These are phyloP conservation scores for Microplitis manilae DNA, from an alignment of 2,888 invertebrate species.

Conservation along the genomic window DNA sequence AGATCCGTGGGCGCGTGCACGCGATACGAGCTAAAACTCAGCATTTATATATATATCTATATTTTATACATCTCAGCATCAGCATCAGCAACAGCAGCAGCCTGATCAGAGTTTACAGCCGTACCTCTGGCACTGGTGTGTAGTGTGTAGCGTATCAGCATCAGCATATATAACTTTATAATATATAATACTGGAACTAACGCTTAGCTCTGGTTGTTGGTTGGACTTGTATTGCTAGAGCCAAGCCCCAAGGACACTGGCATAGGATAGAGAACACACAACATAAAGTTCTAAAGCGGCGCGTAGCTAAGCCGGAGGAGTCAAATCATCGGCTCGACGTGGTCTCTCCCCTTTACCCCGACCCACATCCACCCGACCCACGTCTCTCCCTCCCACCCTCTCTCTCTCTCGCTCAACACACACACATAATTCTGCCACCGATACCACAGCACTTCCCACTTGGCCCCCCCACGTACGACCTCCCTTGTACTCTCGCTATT, in stretches of 20 bases:
- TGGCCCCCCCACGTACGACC: not conserved
- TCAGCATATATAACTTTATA: not conserved
- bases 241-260: slow-evolving; percentile 57
- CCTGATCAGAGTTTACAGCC: not conserved
- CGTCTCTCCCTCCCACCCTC: slow-evolving; percentile 22
- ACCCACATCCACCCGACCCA: slow-evolving; percentile 52
- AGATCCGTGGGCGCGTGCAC: slow-evolving; percentile 36
- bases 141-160: not conserved
- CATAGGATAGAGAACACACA: slow-evolving; percentile 36
- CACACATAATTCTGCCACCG: not conserved
- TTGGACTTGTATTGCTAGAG: slow-evolving; percentile 47
- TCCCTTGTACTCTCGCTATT: not conserved
- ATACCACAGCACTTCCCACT: not conserved
- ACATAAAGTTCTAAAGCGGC: slow-evolving; percentile 11
- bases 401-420: slow-evolving; percentile 14
- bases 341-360: slow-evolving; percentile 58
- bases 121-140: not conserved
- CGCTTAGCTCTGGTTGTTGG: slow-evolving; percentile 6
- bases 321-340: slow-evolving; percentile 52
- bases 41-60: not conserved
- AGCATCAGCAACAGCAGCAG: not conserved
- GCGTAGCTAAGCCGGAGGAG: slow-evolving; percentile 44
- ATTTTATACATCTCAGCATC: not conserved
- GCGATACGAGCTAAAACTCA: slow-evolving; percentile 1
- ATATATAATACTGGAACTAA: slow-evolving; percentile 14